phyloP scores from a whole-genome alignment of 2,113 vertebrate genomes.

The Grammomys surdaster region DNA sequence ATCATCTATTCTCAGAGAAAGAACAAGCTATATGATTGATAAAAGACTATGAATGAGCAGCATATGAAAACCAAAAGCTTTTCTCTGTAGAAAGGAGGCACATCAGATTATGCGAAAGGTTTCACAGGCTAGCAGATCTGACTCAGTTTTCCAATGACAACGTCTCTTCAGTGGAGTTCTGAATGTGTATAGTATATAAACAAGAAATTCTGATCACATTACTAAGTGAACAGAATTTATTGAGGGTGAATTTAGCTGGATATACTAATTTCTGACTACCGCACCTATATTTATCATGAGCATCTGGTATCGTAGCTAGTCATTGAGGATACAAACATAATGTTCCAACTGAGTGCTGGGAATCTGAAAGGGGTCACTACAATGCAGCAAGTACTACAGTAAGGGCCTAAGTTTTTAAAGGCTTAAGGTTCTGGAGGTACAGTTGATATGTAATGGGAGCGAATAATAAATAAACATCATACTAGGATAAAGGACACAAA shows the following conservation, averaged over 20 bases:
- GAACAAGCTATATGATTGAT: not conserved
- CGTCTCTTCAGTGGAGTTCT: not conserved
- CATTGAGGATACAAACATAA: not conserved
- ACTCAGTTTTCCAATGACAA: not conserved
- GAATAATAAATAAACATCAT: not conserved
- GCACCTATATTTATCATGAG: not conserved
- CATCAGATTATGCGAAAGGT: not conserved
- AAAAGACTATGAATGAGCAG: not conserved
- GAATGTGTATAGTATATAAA: not conserved
- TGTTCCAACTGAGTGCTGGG: not conserved
- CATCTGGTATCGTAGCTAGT: not conserved
- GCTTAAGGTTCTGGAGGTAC: not conserved
- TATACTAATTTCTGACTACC: not conserved
- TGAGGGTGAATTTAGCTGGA: not conserved
- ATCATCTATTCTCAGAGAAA: not conserved
- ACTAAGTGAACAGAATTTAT: not conserved
- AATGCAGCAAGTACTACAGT: not conserved
- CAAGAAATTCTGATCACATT: not conserved
- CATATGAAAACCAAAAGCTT: slow-evolving; percentile 1
- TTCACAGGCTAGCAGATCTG: not conserved
- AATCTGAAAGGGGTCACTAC: not conserved
- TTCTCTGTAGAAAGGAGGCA: not conserved
- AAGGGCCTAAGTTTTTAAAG: not conserved
- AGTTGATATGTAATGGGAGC: not conserved
- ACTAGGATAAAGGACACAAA: not conserved